Evolutionary conservation across 2,113 vertebrate species (phyloP).

Genomic region (Hypanus sabinus): DNA sequence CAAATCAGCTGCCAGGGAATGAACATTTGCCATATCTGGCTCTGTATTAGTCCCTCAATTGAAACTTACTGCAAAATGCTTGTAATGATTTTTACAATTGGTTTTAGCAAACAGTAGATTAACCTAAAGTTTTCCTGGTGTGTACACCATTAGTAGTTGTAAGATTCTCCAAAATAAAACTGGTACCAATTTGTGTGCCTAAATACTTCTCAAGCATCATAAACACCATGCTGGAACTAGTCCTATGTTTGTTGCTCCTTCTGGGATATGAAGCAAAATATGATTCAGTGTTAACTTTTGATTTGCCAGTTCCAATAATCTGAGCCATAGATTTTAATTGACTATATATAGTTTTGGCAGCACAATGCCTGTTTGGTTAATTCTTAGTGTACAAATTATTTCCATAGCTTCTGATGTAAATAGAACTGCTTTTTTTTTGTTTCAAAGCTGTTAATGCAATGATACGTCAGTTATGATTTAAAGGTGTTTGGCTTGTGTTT

Average conservation of each 20-base stretch:
- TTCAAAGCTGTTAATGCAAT: constrained; percentile 28
- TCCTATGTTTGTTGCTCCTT: background rate
- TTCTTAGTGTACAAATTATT: background rate
- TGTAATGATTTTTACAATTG: background rate
- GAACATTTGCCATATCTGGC: background rate
- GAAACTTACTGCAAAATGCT: too few species aligned
- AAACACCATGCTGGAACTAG: background rate
- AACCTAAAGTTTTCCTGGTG: background rate
- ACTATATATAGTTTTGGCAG: background rate
- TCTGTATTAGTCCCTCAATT: background rate
- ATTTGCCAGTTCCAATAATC: background rate
- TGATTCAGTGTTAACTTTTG: constrained; percentile 1
- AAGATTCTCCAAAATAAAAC: background rate
- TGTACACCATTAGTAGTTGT: background rate
- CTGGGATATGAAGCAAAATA: background rate
- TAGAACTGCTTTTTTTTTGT: background rate
- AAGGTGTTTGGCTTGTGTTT: background rate
- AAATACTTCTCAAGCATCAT: background rate
- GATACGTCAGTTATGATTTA: background rate
- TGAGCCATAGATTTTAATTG: constrained; percentile 5
- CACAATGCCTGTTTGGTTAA: background rate
- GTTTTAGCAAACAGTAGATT: background rate
- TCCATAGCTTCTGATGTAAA: background rate
- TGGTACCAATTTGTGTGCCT: background rate
- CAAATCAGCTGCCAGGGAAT: too few species aligned